phyloP scores from a whole-genome alignment of 1,140 invertebrate genomes.

The Drosophila mayri region DNA sequence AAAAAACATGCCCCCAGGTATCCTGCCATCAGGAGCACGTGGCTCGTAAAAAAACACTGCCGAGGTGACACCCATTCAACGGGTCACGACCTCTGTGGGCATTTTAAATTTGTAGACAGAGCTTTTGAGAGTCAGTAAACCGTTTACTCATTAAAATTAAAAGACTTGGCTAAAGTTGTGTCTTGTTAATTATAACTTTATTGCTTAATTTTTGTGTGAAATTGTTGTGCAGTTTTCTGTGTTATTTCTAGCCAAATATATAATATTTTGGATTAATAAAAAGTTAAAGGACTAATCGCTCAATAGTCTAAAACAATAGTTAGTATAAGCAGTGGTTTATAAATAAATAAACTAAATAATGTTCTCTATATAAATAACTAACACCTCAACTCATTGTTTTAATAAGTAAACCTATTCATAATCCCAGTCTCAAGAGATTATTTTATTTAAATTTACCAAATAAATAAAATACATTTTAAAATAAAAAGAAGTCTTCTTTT shows the following conservation, averaged over 20 bases:
- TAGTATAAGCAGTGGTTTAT: too few relatives aligned
- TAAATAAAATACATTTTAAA: not conserved
- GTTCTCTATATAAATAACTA: too few relatives aligned
- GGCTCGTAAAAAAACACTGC: conserved; percentile 12
- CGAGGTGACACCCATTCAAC: conserved; percentile 12
- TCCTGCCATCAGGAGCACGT: not conserved
- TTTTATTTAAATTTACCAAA: not conserved
- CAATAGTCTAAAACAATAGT: too few relatives aligned
- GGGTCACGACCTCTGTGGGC: conserved; percentile 10
- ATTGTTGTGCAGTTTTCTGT: too few relatives aligned
- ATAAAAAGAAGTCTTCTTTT: not conserved
- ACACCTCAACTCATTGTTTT: not conserved
- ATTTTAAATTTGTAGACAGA: conserved; percentile 8
- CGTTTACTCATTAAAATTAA: conserved; percentile 3
- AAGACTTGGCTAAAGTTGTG: not conserved
- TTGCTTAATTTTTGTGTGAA: not conserved
- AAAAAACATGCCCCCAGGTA: conserved; percentile 4
- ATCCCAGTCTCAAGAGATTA: not conserved
- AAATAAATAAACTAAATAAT: too few relatives aligned
- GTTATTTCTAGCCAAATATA: not conserved
- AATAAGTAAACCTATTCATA: not conserved
- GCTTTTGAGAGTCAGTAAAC: not conserved
- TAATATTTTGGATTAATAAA: too few relatives aligned
- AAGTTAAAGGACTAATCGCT: too few relatives aligned
- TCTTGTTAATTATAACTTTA: conserved; percentile 2